A percentile compares a stretch with the other conserved stretches of the same genome.
These are phyloP conservation scores for Dunckerocampus dactyliophorus DNA, from an alignment of 2,113 vertebrate genomes.

Conservation along the genomic window DNA sequence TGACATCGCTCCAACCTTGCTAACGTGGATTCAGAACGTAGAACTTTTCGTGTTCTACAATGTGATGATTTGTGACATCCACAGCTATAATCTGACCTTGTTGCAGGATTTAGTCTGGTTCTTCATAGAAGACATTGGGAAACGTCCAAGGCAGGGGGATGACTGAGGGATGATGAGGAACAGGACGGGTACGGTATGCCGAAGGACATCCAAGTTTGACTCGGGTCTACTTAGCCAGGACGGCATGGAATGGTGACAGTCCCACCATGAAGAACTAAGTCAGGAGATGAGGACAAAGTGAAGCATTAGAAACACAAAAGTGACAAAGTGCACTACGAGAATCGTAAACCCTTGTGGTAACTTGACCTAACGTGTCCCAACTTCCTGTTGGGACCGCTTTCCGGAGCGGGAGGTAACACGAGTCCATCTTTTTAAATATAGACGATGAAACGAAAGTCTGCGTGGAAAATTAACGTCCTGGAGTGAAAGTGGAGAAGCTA, in stretches of 20 bases:
- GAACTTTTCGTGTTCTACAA: too few species aligned
- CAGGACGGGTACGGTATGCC: too few species aligned
- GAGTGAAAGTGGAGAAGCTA: conserved; percentile 42
- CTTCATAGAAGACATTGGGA: neutral
- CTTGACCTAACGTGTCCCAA: conserved; percentile 30
- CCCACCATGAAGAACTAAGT: neutral
- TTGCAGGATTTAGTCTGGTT: too few species aligned
- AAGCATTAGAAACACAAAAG: conserved; percentile 7
- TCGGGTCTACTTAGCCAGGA: neutral
- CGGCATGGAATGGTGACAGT: neutral
- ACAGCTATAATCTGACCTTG: too few species aligned
- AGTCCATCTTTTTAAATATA: conserved; percentile 60
- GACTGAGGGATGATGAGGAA: neutral
- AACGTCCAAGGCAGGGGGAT: neutral
- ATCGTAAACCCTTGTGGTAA: conserved; percentile 19
- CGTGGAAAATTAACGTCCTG: conserved; percentile 17
- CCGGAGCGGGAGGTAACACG: conserved; percentile 35
- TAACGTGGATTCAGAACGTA: conserved; percentile 4
- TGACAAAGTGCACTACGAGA: neutral
- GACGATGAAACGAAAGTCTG: conserved; percentile 41
- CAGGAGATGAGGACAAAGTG: neutral
- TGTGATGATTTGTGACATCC: too few species aligned
- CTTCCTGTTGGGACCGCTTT: conserved; percentile 15
- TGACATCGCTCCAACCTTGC: neutral
- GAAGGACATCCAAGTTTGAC: neutral